Percentiles rank a stretch among this genome's conserved stretches.
Conservation (phyloP, 2,113 vertebrate species). For the Malurus melanocephalus region DNA sequence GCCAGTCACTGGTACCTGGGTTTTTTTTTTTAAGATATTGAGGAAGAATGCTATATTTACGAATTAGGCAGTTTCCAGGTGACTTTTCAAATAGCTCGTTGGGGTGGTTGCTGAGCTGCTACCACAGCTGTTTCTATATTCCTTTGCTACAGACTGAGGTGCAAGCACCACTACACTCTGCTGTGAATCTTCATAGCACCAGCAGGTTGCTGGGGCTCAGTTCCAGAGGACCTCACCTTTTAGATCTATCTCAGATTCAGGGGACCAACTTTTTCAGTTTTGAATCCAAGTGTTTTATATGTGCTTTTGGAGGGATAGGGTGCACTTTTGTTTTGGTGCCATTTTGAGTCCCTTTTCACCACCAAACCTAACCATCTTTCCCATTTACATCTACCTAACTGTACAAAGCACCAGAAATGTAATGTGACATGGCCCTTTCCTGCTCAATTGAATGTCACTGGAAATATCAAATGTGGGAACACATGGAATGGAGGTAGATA, state of each 20-base stretch:
- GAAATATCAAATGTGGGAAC: not conserved
- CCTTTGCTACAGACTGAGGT: not conserved
- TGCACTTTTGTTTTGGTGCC: not conserved
- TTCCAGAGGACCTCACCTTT: not conserved
- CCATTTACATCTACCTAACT: not conserved
- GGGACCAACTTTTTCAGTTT: not conserved
- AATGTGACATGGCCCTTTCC: not conserved
- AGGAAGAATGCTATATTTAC: not conserved
- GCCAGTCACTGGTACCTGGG: accelerated
- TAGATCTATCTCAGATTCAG: not conserved
- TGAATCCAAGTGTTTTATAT: accelerated
- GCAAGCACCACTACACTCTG: not conserved
- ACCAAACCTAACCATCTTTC: not conserved
- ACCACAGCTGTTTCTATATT: not conserved
- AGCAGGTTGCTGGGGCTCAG: not conserved
- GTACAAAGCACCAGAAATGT: not conserved
- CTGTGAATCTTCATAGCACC: not conserved
- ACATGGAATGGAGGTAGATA: not conserved
- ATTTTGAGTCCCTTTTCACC: not conserved
- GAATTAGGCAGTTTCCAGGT: not conserved
- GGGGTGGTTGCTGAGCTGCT: not conserved
- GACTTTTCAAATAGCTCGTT: not conserved
- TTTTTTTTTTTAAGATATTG: not conserved
- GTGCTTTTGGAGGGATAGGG: accelerated
- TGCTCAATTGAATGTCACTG: not conserved